phyloP scores from a whole-genome alignment of 2,888 invertebrate genomes.

The Thecophora atra region DNA sequence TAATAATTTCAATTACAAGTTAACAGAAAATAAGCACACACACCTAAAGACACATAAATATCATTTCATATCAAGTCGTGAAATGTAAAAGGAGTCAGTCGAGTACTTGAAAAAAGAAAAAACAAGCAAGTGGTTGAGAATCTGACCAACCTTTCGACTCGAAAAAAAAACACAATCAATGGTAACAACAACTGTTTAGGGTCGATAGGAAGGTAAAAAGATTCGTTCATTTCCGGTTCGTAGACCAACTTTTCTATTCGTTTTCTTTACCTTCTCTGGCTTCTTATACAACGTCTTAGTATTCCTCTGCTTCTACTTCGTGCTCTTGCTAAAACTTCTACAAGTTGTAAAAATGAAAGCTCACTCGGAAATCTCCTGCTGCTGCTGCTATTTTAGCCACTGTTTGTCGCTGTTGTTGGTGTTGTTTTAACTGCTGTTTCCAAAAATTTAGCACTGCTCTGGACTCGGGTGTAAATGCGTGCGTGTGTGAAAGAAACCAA shows the following conservation, averaged over 20 bases:
- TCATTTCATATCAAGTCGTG: too few species aligned
- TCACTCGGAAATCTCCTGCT: constrained; percentile 1
- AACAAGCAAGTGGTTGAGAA: too few species aligned
- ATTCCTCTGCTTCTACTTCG: background rate
- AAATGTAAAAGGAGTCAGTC: too few species aligned
- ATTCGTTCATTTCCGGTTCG: background rate
- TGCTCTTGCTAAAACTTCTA: constrained; percentile 9
- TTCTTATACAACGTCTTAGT: background rate
- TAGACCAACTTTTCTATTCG: constrained; percentile 2
- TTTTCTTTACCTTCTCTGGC: background rate
- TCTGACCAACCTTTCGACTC: background rate
- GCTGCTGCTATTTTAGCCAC: constrained; percentile 7
- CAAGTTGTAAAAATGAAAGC: constrained; percentile 26
- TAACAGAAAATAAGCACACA: too few species aligned
- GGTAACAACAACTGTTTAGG: too few species aligned
- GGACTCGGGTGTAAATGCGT: background rate
- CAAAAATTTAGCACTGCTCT: background rate
- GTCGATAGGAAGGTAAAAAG: too few species aligned
- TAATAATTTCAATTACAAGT: too few species aligned
- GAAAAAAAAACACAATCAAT: background rate
- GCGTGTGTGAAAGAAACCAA: background rate
- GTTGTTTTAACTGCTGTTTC: constrained; percentile 11
- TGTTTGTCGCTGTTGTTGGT: background rate
- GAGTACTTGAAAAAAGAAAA: too few species aligned
- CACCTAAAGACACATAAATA: too few species aligned